These are phyloP conservation scores for Peromyscus maniculatus DNA, from an alignment of 2,113 vertebrate species.

Conservation along the genomic window DNA sequence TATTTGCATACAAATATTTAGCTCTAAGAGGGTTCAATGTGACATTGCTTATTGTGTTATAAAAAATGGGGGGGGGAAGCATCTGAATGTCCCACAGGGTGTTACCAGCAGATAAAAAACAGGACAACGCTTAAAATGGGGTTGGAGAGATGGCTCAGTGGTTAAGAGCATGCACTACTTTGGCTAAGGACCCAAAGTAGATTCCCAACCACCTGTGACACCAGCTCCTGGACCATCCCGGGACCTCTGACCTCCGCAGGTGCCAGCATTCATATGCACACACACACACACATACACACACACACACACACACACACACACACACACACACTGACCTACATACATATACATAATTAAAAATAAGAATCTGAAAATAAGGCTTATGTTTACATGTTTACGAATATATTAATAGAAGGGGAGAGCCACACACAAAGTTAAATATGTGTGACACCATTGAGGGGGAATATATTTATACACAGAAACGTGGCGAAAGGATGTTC, in stretches of 20 bases:
- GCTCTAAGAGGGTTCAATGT: neutral
- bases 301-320: neutral
- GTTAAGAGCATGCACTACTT: neutral
- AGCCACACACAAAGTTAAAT: neutral
- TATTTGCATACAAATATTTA: neutral
- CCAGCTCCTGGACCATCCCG: neutral
- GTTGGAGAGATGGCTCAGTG: neutral
- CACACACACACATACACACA: neutral
- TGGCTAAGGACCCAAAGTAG: neutral
- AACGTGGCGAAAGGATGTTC: neutral
- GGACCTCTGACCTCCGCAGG: neutral
- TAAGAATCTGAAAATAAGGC: neutral
- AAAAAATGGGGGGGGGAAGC: neutral
- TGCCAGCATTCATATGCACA: neutral
- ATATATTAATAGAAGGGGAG: neutral
- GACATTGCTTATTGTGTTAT: neutral
- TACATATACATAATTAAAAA: neutral
- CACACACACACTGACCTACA: neutral
- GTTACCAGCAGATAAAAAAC: neutral
- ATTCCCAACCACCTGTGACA: too few species aligned
- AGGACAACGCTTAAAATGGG: neutral
- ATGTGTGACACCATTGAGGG: too few species aligned
- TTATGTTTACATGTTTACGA: neutral
- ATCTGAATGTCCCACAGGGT: neutral
- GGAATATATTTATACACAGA: neutral